These are phyloP conservation scores for Malurus alboscapulatus DNA, from an alignment of 2,113 vertebrate genomes.

Conservation along the genomic window DNA sequence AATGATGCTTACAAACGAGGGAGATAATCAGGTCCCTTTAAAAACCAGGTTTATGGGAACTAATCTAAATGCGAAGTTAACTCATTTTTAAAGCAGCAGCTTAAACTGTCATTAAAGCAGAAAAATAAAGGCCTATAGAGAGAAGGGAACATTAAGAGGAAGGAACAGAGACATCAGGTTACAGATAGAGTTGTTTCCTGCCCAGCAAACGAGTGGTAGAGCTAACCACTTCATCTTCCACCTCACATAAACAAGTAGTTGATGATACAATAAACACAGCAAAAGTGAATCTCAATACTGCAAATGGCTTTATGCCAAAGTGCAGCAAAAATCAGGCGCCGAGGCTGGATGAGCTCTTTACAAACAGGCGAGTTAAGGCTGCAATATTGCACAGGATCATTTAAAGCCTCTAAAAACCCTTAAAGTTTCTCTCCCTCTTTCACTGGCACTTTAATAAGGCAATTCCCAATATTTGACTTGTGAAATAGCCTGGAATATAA, in stretches of 20 bases:
- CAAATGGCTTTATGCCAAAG: constrained; percentile 22
- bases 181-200: constrained; percentile 10
- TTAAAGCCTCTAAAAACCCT: constrained; percentile 42
- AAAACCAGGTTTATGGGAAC: constrained; percentile 48
- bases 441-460: constrained; percentile 32
- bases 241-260: constrained; percentile 16
- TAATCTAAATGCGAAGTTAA: constrained; percentile 50
- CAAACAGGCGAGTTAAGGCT: constrained; percentile 1
- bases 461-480: constrained; percentile 52
- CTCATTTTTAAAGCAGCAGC: constrained; percentile 56
- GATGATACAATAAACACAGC: constrained; percentile 16
- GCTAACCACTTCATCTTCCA: constrained; percentile 27
- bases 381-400: constrained; percentile 16
- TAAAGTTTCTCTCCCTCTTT: neutral
- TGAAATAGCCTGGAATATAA: constrained; percentile 26
- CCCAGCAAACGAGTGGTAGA: constrained; percentile 2
- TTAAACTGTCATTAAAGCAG: constrained; percentile 44
- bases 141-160: constrained; percentile 11
- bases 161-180: constrained; percentile 8
- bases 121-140: constrained; percentile 43
- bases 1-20: constrained; percentile 5
- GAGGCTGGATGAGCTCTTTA: neutral
- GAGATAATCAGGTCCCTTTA: constrained; percentile 32
- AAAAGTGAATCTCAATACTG: neutral
- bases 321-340: neutral